These are phyloP conservation scores for Eupithecia dodoneata DNA, from an alignment of 2,888 invertebrate genomes.

Conservation along the genomic window DNA sequence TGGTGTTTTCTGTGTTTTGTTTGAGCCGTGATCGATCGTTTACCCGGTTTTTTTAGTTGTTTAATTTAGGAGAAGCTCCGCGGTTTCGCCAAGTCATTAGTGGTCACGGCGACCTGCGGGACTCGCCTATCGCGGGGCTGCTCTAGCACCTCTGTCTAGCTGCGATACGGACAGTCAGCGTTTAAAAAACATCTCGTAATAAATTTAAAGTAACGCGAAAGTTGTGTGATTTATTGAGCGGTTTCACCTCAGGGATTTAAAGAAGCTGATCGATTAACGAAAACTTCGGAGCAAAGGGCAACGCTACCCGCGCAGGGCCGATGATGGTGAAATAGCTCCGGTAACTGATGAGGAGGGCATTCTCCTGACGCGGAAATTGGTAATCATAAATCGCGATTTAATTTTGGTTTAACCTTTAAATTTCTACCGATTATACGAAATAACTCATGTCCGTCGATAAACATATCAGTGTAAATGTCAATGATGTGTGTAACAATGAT, in stretches of 20 bases:
- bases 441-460: constrained; percentile 60
- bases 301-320: constrained; percentile 23
- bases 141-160: constrained; percentile 38
- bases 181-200: constrained; percentile 9
- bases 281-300: constrained; percentile 28
- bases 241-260: constrained; percentile 37
- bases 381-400: constrained; percentile 67
- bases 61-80: constrained; percentile 77
- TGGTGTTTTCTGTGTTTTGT: constrained; percentile 78
- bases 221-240: constrained; percentile 38
- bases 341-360: constrained; percentile 44
- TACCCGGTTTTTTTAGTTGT: constrained; percentile 79
- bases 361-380: constrained; percentile 63
- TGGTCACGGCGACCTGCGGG: constrained; percentile 43
- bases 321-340: constrained; percentile 42
- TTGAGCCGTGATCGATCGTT: constrained; percentile 81
- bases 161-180: constrained; percentile 20
- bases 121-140: constrained; percentile 54
- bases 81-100: constrained; percentile 82
- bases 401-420: constrained; percentile 67
- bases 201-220: constrained; percentile 26
- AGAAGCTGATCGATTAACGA: constrained; percentile 37
- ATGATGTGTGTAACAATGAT: constrained; percentile 56
- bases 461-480: constrained; percentile 63
- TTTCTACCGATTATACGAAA: constrained; percentile 64